phyloP scores from a whole-genome alignment of 2,797 vertebrate species.

The Remorina albescens region DNA sequence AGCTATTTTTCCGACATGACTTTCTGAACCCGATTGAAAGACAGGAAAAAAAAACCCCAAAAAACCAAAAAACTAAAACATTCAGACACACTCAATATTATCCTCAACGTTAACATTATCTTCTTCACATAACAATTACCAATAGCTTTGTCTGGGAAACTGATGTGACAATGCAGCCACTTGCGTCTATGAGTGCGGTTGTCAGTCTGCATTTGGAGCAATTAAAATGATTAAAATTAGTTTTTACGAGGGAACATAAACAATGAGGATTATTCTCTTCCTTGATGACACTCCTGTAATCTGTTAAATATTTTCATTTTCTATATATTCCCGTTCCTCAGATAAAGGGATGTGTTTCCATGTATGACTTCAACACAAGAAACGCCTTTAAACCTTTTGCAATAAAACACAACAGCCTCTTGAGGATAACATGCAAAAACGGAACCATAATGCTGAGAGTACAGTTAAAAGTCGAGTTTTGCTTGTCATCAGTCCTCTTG shows the following conservation, averaged over 20 bases:
- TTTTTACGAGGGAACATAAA: slow-evolving; percentile 39
- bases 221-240: slow-evolving; percentile 62
- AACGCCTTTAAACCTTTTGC: slow-evolving; percentile 22
- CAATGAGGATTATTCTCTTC: slow-evolving; percentile 43
- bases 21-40: slow-evolving; percentile 40
- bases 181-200: slow-evolving; percentile 45
- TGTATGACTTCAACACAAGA: slow-evolving; percentile 6
- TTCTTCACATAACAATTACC: slow-evolving; percentile 63
- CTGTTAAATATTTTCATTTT: slow-evolving; percentile 47
- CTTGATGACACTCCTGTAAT: slow-evolving; percentile 44
- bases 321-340: slow-evolving; percentile 32
- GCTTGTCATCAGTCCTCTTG: slow-evolving; percentile 40
- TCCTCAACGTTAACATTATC: slow-evolving; percentile 67
- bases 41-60: neutral
- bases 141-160: slow-evolving; percentile 45
- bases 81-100: slow-evolving; percentile 62
- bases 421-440: slow-evolving; percentile 39
- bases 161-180: slow-evolving; percentile 48
- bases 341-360: neutral
- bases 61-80: too few species aligned
- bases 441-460: slow-evolving; percentile 23
- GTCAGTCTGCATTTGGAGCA: slow-evolving; percentile 61
- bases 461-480: slow-evolving; percentile 29
- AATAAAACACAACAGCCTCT: slow-evolving; percentile 36
- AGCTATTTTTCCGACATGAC: slow-evolving; percentile 63